phyloP scores from a whole-genome alignment of 2,888 invertebrate species.

The Diplolepis rosae region DNA sequence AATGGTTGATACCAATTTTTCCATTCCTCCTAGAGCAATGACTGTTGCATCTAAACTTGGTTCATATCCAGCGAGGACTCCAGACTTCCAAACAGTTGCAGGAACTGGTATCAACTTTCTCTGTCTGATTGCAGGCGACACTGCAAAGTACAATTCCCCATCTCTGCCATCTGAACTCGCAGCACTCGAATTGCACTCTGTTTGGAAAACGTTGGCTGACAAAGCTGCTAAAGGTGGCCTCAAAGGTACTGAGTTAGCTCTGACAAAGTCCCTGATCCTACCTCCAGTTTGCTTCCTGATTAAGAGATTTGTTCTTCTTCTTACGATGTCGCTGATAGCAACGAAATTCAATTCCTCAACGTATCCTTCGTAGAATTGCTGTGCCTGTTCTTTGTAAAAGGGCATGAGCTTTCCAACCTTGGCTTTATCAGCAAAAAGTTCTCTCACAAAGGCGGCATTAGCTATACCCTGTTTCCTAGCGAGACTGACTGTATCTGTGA shows the following conservation, averaged over 20 bases:
- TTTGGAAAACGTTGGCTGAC: conserved; percentile 89
- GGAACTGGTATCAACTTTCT: conserved; percentile 88
- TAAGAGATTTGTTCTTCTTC: conserved; percentile 86
- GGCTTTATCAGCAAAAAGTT: conserved; percentile 87
- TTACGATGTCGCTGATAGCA: conserved; percentile 87
- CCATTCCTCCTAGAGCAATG: conserved; percentile 83
- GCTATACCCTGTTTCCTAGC: conserved; percentile 83
- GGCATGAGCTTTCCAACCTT: conserved; percentile 85
- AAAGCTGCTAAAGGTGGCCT: conserved; percentile 87
- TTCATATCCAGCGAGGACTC: conserved; percentile 90
- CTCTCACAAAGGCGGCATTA: conserved; percentile 86
- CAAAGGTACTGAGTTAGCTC: conserved; percentile 82
- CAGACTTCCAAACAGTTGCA: conserved; percentile 84
- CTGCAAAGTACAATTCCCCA: conserved; percentile 91
- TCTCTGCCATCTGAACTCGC: conserved; percentile 86
- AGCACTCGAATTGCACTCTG: conserved; percentile 85
- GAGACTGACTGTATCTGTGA: conserved; percentile 86
- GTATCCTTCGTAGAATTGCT: conserved; percentile 90
- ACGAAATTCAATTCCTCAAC: conserved; percentile 90
- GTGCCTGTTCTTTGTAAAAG: conserved; percentile 91
- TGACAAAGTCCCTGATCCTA: conserved; percentile 84
- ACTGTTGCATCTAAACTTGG: conserved; percentile 89
- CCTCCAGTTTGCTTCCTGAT: conserved; percentile 87
- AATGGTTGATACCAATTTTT: conserved; percentile 84
- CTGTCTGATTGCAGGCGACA: conserved; percentile 86